Conservation (phyloP, 2,888 invertebrate species). For the Melipona bicolor region DNA sequence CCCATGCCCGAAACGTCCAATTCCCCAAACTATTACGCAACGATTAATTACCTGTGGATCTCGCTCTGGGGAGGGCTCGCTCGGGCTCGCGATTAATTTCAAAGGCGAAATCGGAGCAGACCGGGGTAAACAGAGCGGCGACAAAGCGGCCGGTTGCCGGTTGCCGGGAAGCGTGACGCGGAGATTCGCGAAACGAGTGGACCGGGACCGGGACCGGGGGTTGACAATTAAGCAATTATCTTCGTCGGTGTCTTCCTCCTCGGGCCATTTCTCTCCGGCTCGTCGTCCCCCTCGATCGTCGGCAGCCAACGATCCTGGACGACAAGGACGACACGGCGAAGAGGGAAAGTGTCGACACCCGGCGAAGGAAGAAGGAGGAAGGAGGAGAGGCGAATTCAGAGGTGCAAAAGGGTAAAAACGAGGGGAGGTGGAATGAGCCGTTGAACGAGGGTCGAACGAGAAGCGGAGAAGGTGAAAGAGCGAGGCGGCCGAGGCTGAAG, state of each 20-base stretch:
- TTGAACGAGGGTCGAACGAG: not conserved
- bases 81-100: slow-evolving; percentile 1
- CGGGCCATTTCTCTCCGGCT: slow-evolving; percentile 11
- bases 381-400: slow-evolving; percentile 32
- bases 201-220: slow-evolving; percentile 34
- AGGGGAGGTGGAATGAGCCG: slow-evolving; percentile 10
- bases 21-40: not conserved
- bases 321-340: slow-evolving; percentile 32
- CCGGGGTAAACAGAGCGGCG: not conserved
- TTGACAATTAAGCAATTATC: slow-evolving; percentile 70
- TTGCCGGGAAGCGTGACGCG: slow-evolving; percentile 34
- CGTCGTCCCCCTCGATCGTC: not conserved
- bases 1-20: not conserved
- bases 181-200: slow-evolving; percentile 49
- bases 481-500: slow-evolving; percentile 34
- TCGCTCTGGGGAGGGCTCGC: not conserved
- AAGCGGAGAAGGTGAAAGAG: slow-evolving; percentile 11
- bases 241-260: slow-evolving; percentile 37
- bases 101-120: not conserved
- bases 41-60: not conserved
- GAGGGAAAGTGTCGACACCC: slow-evolving; percentile 50
- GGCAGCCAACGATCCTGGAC: slow-evolving; percentile 2
- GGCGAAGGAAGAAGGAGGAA: slow-evolving; percentile 17
- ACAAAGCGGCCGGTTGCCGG: not conserved
- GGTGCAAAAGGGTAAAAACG: slow-evolving; percentile 52